A percentile compares a stretch with the other conserved stretches of the same genome.
phyloP scores from a whole-genome alignment of 2,113 vertebrate genomes.

The Cryptotis parvus region DNA sequence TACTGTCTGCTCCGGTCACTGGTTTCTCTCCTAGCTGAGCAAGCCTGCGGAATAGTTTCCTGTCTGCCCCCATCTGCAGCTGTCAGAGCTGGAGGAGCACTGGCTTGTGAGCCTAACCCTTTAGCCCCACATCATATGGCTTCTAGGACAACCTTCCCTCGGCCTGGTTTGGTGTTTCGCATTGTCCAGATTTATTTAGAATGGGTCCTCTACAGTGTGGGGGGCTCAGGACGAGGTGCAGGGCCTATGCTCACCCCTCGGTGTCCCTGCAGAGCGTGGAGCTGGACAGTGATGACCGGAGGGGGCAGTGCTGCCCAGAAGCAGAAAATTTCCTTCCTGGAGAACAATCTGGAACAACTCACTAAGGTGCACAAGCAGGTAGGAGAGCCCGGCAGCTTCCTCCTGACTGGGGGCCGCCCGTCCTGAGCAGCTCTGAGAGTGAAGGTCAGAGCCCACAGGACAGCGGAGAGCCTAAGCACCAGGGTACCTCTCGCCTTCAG shows the following conservation, averaged over 20 bases:
- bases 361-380: conserved; percentile 99
- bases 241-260: neutral
- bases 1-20: no score
- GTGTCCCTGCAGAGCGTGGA: conserved; percentile 90
- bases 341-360: conserved; percentile 97
- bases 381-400: conserved; percentile 21
- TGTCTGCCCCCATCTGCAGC: no score
- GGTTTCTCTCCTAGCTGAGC: no score
- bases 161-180: neutral
- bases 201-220: neutral
- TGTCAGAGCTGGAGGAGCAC: no score
- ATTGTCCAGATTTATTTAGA: neutral
- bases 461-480: neutral
- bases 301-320: conserved; percentile 94
- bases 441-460: accelerated
- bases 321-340: conserved; percentile 97
- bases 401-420: accelerated
- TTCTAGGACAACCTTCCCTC: neutral
- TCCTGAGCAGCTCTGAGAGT: no score
- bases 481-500: neutral
- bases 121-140: neutral
- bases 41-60: no score
- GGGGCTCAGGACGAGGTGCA: neutral
- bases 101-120: neutral
- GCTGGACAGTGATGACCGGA: conserved; percentile 92